phyloP scores from a whole-genome alignment of 2,797 vertebrate genomes.

The Crax fasciolata region DNA sequence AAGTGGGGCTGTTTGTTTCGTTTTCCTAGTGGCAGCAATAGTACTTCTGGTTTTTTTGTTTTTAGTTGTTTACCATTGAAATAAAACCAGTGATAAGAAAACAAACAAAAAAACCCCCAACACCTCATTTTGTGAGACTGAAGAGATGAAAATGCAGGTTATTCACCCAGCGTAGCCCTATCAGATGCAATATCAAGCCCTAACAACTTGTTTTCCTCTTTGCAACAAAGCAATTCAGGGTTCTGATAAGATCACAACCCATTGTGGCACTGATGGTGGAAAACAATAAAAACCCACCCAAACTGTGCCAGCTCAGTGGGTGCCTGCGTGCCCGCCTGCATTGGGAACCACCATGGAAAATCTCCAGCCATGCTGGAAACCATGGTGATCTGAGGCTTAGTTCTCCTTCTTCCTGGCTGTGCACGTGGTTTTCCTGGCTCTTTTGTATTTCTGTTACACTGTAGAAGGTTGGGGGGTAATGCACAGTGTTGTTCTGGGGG shows the following conservation, averaged over 20 bases:
- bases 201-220: background rate
- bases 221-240: background rate
- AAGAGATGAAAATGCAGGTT: background rate
- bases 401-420: background rate
- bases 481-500: background rate
- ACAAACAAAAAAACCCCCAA: too few relatives aligned
- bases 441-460: background rate
- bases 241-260: background rate
- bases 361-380: background rate
- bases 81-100: background rate
- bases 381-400: accelerated
- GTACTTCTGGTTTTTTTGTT: background rate
- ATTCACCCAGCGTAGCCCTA: accelerated
- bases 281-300: accelerated
- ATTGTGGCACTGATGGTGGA: background rate
- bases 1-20: background rate
- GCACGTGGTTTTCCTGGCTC: background rate
- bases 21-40: background rate
- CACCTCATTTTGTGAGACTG: background rate
- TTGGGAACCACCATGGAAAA: background rate
- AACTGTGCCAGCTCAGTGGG: accelerated
- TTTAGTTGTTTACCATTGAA: background rate
- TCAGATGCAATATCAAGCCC: background rate
- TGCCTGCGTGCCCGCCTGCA: accelerated
- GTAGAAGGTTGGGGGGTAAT: background rate